These are phyloP conservation scores for Hirtodrosophila trivittata DNA, from an alignment of 2,888 invertebrate genomes.

Conservation along the genomic window DNA sequence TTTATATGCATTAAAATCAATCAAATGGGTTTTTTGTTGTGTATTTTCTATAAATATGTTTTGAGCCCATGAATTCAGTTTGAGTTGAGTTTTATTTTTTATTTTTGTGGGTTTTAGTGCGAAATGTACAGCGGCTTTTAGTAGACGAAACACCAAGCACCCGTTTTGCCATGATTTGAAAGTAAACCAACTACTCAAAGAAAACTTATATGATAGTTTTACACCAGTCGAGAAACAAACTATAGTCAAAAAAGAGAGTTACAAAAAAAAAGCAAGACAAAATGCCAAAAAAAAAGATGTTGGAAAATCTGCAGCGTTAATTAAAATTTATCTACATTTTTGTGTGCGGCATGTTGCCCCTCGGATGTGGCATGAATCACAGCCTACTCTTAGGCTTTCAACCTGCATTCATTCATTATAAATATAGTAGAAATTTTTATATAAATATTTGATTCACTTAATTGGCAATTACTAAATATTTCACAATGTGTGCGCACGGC, in stretches of 20 bases:
- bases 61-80: constrained; percentile 56
- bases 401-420: background rate
- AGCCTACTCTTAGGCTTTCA: constrained; percentile 44
- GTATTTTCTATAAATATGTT: constrained; percentile 16
- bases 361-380: too few species aligned
- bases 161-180: constrained; percentile 58
- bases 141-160: constrained; percentile 75
- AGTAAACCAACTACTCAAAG: constrained; percentile 57
- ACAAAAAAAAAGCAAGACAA: too few species aligned
- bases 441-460: constrained; percentile 27
- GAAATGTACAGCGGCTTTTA: constrained; percentile 73
- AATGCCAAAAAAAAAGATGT: constrained; percentile 33
- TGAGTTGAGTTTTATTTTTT: constrained; percentile 23
- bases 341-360: constrained; percentile 18
- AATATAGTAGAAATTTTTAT: background rate
- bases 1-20: constrained; percentile 28
- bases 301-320: constrained; percentile 20
- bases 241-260: too few species aligned
- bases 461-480: constrained; percentile 38
- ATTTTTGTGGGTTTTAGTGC: constrained; percentile 63
- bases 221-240: constrained; percentile 25
- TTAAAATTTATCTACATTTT: constrained; percentile 8
- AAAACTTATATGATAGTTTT: constrained; percentile 30
- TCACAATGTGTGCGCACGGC: constrained; percentile 79
- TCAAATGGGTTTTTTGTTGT: constrained; percentile 53